Percentiles rank a stretch among this genome's conserved stretches.
phyloP scores from a whole-genome alignment of 2,113 vertebrate species.

The Varanus salvator region DNA sequence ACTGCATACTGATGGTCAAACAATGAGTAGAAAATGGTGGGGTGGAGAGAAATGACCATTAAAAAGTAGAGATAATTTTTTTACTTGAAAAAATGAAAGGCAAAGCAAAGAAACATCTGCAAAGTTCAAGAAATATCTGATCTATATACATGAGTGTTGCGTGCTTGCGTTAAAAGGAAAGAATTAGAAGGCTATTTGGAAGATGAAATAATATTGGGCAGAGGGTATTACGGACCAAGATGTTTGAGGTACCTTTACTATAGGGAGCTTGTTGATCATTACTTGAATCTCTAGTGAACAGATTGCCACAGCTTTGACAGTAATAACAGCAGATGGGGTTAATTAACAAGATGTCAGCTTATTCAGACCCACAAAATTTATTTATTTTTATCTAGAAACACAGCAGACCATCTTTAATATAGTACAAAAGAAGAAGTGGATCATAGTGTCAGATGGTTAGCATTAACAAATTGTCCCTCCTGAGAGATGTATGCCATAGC shows the following conservation, averaged over 20 bases:
- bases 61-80: neutral
- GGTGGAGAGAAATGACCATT: neutral
- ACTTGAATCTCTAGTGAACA: conserved; percentile 68
- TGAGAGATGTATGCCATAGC: neutral
- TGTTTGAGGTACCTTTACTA: conserved; percentile 46
- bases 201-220: conserved; percentile 42
- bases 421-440: conserved; percentile 43
- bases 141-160: neutral
- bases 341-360: conserved; percentile 72
- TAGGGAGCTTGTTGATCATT: conserved; percentile 48
- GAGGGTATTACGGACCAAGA: conserved; percentile 16
- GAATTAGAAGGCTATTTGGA: conserved; percentile 51
- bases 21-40: neutral
- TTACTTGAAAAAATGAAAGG: neutral
- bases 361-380: conserved; percentile 66
- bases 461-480: neutral
- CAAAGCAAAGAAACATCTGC: neutral
- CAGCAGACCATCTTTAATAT: conserved; percentile 66
- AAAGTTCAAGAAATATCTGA: neutral
- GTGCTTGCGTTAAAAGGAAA: conserved; percentile 42
- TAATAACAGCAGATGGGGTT: conserved; percentile 72
- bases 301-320: conserved; percentile 55
- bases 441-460: conserved; percentile 41
- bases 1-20: neutral
- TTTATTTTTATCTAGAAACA: conserved; percentile 65